Base-by-base conservation (phyloP, 2,888 invertebrate genomes). In the Hypomecis punctinalis region DNA sequence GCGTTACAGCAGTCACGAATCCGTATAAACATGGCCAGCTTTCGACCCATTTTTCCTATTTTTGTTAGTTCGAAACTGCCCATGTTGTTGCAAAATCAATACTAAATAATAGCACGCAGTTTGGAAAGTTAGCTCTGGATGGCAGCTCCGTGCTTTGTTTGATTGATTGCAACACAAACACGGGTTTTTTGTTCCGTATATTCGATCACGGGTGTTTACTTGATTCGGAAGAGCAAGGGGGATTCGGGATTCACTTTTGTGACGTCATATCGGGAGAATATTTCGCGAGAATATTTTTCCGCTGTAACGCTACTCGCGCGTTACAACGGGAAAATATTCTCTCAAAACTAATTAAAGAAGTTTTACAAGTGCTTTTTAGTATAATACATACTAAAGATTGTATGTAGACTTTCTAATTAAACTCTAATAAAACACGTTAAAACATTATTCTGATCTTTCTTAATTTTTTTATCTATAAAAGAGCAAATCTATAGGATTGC, bases 111-210 rank as follows among this genome's bases (percentile, higher is more conserved):
- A 87, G 84, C 79, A 66, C 36, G 49, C 69, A 48, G 71, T 86
- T 83, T 76, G 76, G 78, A 85, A 88, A 88, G 90, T 90, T 88
- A 83, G 86, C 88, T 84, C 85, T 86, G 81, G 81, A 81, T 76
- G 79, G 76, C 79, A 78, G 79, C 82, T 54, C 39, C 53, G 76
- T 77, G 88, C 86, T 85, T 86, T 90, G 88, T 91, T 88, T 90
- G 91, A 91, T 89, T 89, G 91, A 91, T 90, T 90, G 91, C 88
- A 86, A 86, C 82, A 84, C 89, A 90, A 89, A 90, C 86, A 89
- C 78, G 69, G 76, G 78, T 85, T 87, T 89, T 81, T 89, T 89
- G 85, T 85, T 87, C 84, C 79, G 83, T 85, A 83, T 62, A 65
- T 69, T 68, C 66, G 56, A 68, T 72, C 66, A 79, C 77, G 73